phyloP scores from a whole-genome alignment of 2,113 vertebrate genomes.

The Pristiophorus japonicus region DNA sequence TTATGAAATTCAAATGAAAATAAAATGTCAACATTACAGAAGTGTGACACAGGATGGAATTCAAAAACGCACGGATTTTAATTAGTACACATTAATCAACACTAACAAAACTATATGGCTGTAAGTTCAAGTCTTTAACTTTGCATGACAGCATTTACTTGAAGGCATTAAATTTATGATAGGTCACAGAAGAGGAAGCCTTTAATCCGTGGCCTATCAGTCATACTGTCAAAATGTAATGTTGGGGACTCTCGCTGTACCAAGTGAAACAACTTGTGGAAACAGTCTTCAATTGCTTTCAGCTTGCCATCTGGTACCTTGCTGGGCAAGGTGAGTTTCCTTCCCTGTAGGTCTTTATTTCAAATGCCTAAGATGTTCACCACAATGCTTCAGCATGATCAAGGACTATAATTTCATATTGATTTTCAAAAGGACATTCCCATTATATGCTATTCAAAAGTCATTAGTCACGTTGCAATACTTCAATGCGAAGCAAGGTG shows the following conservation, averaged over 20 bases:
- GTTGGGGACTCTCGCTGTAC: not conserved
- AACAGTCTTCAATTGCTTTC: constrained; percentile 12
- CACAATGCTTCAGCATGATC: not conserved
- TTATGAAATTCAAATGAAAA: no score
- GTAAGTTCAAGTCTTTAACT: not conserved
- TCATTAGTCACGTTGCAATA: not conserved
- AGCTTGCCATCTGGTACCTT: not conserved
- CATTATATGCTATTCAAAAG: constrained; percentile 5
- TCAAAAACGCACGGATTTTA: not conserved
- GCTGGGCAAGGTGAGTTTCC: not conserved
- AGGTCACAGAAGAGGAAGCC: not conserved
- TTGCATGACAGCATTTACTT: not conserved
- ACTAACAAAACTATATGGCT: not conserved
- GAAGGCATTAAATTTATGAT: not conserved
- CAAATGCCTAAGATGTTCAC: not conserved
- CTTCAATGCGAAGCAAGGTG: not conserved
- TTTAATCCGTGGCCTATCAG: not conserved
- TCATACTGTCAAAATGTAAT: constrained; percentile 4
- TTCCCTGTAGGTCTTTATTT: not conserved
- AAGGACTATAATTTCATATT: not conserved
- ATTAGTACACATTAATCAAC: not conserved
- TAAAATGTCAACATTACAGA: no score
- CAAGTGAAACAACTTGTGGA: not conserved
- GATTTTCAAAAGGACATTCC: not conserved
- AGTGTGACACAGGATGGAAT: no score